Conservation (phyloP, 2,113 vertebrate species). For the Sylvietta virens region DNA sequence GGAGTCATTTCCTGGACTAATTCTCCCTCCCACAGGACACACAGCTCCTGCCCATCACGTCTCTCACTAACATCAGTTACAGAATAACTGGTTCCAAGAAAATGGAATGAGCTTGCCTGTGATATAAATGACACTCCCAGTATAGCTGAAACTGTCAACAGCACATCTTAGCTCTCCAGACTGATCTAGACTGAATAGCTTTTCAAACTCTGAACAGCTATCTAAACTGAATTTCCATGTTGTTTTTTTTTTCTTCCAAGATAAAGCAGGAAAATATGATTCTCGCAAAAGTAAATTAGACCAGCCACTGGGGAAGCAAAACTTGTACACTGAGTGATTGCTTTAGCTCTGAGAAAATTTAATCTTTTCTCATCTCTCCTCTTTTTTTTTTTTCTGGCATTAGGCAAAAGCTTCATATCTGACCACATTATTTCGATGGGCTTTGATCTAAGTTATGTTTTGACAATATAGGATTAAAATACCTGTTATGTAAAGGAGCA, state of each 20-base stretch:
- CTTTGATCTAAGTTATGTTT: neutral
- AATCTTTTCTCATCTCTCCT: neutral
- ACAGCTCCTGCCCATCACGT: neutral
- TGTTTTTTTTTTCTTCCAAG: neutral
- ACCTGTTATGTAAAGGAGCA: neutral
- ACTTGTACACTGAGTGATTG: neutral
- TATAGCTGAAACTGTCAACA: neutral
- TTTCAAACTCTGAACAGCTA: neutral
- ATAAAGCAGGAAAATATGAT: constrained; percentile 20
- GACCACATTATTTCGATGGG: neutral
- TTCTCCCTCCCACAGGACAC: neutral
- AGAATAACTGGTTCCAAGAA: neutral
- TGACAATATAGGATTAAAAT: neutral
- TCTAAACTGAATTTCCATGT: neutral
- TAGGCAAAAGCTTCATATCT: neutral
- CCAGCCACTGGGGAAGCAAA: neutral
- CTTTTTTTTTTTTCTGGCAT: neutral
- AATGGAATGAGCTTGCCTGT: neutral
- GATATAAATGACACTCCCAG: neutral
- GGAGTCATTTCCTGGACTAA: neutral
- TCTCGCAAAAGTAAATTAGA: neutral
- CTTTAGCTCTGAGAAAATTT: neutral
- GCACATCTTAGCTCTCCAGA: neutral
- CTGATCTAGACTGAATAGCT: neutral
- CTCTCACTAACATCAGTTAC: neutral